Percentiles rank a stretch among this genome's conserved stretches.
These are phyloP conservation scores for Nannoperca australis DNA, from an alignment of 2,797 vertebrate genomes.

Conservation along the genomic window DNA sequence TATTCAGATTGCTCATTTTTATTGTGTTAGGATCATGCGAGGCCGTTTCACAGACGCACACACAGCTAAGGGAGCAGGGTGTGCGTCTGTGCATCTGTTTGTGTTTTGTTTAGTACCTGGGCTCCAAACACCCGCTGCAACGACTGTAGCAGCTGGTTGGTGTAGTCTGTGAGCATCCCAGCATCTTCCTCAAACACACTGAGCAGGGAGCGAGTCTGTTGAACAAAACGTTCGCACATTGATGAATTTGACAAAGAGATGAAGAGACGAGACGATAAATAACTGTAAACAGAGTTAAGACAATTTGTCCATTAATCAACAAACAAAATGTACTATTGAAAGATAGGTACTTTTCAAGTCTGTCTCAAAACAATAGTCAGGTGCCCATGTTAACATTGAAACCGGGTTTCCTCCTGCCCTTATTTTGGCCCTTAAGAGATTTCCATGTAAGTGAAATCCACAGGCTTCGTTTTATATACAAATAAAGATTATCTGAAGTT, in stretches of 20 bases:
- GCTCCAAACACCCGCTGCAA: slow-evolving; percentile 98
- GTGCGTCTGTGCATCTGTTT: slow-evolving; percentile 23
- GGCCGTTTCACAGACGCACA: neutral
- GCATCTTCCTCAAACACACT: slow-evolving; percentile 99
- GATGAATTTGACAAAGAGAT: neutral
- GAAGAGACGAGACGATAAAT: neutral
- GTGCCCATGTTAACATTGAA: neutral
- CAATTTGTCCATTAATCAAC: neutral
- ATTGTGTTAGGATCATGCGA: neutral
- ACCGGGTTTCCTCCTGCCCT: neutral
- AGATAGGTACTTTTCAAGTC: neutral
- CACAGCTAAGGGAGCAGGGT: neutral
- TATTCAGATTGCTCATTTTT: neutral
- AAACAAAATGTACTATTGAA: neutral
- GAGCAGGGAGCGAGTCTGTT: slow-evolving; percentile 95
- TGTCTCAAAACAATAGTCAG: neutral
- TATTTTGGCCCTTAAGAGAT: neutral
- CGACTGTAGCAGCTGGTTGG: slow-evolving; percentile 95
- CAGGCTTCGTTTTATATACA: neutral
- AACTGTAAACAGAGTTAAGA: neutral
- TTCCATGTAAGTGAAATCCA: neutral
- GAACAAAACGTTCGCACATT: slow-evolving; percentile 23
- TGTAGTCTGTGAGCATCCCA: slow-evolving; percentile 95
- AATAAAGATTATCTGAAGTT: neutral
- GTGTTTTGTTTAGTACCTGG: slow-evolving; percentile 87